Conservation (phyloP, 2,888 invertebrate genomes). For the Dynastes maya region DNA sequence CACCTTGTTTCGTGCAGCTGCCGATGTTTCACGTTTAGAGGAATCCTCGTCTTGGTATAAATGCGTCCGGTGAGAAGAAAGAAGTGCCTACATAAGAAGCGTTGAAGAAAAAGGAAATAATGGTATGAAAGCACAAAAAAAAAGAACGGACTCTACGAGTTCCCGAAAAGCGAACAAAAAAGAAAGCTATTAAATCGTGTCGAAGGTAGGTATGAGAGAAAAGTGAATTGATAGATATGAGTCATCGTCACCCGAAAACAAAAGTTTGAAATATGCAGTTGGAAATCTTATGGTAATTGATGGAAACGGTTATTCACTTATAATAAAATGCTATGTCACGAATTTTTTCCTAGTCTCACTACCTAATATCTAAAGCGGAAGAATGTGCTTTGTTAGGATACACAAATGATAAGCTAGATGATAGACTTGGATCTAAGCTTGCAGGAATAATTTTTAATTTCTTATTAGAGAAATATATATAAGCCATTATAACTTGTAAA, state of each 20-base stretch:
- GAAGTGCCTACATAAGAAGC: too few relatives aligned
- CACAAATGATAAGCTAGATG: too few relatives aligned
- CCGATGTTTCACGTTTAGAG: neutral
- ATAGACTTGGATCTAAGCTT: too few relatives aligned
- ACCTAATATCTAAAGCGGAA: too few relatives aligned
- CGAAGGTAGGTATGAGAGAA: neutral
- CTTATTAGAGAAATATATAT: too few relatives aligned
- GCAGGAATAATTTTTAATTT: too few relatives aligned
- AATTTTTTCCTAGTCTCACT: too few relatives aligned
- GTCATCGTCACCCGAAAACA: neutral
- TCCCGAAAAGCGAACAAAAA: conserved; percentile 1
- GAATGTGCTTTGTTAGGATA: too few relatives aligned
- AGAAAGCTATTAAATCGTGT: conserved; percentile 1
- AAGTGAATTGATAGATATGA: neutral
- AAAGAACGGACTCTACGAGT: neutral
- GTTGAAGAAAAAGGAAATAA: neutral
- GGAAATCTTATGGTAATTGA: too few relatives aligned
- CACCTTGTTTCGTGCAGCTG: neutral
- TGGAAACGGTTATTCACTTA: too few relatives aligned
- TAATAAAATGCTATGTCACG: too few relatives aligned
- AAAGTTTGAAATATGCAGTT: neutral
- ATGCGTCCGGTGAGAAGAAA: neutral
- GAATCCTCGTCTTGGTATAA: neutral
- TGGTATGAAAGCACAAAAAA: neutral
- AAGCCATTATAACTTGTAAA: too few relatives aligned